Evolutionary conservation across 2,113 vertebrate species (phyloP).

Genomic region (Scalopus aquaticus): DNA sequence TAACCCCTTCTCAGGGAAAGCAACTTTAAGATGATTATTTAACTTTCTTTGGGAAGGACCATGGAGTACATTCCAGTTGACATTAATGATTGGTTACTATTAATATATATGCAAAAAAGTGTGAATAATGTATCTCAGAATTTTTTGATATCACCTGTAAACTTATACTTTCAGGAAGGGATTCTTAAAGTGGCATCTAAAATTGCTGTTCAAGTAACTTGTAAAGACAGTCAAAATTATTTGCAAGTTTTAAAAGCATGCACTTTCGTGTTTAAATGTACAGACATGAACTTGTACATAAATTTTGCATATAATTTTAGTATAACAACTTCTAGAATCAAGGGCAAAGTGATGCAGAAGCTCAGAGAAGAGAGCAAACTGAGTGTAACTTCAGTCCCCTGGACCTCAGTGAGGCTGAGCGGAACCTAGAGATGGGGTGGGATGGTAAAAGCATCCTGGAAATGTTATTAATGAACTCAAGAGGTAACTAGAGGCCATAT

Average conservation of each 20-base stretch:
- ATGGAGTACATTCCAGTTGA: neutral
- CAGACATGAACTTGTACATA: neutral
- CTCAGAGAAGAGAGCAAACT: neutral
- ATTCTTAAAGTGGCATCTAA: neutral
- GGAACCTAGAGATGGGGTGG: neutral
- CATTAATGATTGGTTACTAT: neutral
- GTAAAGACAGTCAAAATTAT: neutral
- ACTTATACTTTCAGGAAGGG: neutral
- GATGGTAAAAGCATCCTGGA: neutral
- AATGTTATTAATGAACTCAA: neutral
- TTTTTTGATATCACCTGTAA: neutral
- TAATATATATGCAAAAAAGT: neutral
- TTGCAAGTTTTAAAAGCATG: neutral
- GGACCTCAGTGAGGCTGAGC: neutral
- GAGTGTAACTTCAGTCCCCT: neutral
- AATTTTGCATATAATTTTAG: neutral
- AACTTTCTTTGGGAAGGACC: neutral
- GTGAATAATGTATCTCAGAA: neutral
- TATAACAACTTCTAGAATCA: neutral
- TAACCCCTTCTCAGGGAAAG: conserved; percentile 32
- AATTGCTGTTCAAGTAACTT: neutral
- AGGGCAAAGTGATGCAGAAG: neutral
- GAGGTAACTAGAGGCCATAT: neutral
- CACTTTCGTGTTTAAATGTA: neutral
- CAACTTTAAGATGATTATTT: neutral